Percentiles rank a stretch among this genome's conserved stretches.
phyloP scores from a whole-genome alignment of 2,888 invertebrate species.

The Allolobophora icterica region DNA sequence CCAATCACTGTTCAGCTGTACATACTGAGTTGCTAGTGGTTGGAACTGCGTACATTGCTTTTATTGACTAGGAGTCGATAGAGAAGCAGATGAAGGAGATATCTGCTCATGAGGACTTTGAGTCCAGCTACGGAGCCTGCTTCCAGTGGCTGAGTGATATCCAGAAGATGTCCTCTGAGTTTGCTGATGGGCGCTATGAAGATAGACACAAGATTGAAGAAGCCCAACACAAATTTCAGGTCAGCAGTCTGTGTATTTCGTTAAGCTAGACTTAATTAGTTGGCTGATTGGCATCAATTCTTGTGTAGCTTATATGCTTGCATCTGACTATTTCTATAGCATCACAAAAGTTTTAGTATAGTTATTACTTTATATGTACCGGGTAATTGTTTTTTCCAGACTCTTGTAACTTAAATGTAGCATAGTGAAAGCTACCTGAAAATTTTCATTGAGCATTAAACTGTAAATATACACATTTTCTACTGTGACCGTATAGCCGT shows the following conservation, averaged over 20 bases:
- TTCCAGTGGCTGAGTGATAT: slow-evolving; percentile 78
- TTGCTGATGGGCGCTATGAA: slow-evolving; percentile 71
- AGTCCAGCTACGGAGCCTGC: slow-evolving; percentile 74
- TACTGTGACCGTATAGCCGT: too few relatives aligned
- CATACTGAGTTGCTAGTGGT: not conserved
- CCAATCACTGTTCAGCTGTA: not conserved
- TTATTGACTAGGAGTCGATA: slow-evolving; percentile 75
- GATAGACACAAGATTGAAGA: slow-evolving; percentile 78
- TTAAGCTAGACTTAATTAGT: not conserved
- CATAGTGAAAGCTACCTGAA: too few relatives aligned
- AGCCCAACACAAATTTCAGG: slow-evolving; percentile 56
- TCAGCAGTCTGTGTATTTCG: slow-evolving; percentile 42
- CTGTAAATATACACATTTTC: too few relatives aligned
- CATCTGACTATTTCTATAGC: too few relatives aligned
- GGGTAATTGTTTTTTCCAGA: too few relatives aligned
- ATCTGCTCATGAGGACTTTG: slow-evolving; percentile 83
- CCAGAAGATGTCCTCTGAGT: slow-evolving; percentile 64
- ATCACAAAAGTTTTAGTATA: too few relatives aligned
- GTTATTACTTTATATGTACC: too few relatives aligned
- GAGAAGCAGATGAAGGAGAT: slow-evolving; percentile 83
- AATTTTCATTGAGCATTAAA: too few relatives aligned
- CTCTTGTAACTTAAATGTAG: too few relatives aligned
- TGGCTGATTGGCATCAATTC: too few relatives aligned
- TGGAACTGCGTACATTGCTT: not conserved
- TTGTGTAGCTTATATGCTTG: too few relatives aligned